A percentile compares a stretch with the other conserved stretches of the same genome.
phyloP scores from a whole-genome alignment of 1,140 invertebrate species.

The Hermetia illucens region DNA sequence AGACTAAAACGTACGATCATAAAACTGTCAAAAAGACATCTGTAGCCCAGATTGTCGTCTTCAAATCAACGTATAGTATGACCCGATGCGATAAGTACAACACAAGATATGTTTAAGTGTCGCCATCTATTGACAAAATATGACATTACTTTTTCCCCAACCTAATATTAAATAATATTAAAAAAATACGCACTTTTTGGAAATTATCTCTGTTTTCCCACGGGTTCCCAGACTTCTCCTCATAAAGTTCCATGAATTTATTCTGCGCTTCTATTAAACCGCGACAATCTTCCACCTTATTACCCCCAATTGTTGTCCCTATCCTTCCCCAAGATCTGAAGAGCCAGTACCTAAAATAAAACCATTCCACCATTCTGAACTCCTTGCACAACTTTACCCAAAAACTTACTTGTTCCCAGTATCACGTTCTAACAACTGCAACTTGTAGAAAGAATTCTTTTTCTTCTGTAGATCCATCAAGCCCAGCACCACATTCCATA shows the following conservation, averaged over 20 bases:
- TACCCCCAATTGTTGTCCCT: slow-evolving; percentile 80
- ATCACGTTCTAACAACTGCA: slow-evolving; percentile 79
- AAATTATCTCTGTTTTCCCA: slow-evolving; percentile 59
- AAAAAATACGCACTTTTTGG: slow-evolving; percentile 41
- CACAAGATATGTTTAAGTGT: too few species aligned
- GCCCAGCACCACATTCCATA: slow-evolving; percentile 68
- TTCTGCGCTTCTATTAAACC: slow-evolving; percentile 43
- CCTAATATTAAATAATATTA: too few species aligned
- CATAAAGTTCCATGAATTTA: slow-evolving; percentile 54
- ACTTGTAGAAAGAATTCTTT: slow-evolving; percentile 91
- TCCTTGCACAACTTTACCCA: neutral
- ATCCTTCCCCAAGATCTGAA: slow-evolving; percentile 92
- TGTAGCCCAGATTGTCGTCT: too few species aligned
- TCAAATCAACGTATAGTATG: too few species aligned
- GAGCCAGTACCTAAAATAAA: slow-evolving; percentile 52
- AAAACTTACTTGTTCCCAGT: slow-evolving; percentile 37
- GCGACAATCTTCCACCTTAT: slow-evolving; percentile 50
- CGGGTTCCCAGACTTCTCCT: slow-evolving; percentile 73
- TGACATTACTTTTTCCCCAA: too few species aligned
- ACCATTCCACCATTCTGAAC: neutral
- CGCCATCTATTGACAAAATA: too few species aligned
- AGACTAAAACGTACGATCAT: too few species aligned
- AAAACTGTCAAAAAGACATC: too few species aligned
- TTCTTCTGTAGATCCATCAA: slow-evolving; percentile 71
- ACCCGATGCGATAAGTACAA: too few species aligned